phyloP scores from a whole-genome alignment of 2,113 vertebrate genomes.

The Phycodurus eques region DNA sequence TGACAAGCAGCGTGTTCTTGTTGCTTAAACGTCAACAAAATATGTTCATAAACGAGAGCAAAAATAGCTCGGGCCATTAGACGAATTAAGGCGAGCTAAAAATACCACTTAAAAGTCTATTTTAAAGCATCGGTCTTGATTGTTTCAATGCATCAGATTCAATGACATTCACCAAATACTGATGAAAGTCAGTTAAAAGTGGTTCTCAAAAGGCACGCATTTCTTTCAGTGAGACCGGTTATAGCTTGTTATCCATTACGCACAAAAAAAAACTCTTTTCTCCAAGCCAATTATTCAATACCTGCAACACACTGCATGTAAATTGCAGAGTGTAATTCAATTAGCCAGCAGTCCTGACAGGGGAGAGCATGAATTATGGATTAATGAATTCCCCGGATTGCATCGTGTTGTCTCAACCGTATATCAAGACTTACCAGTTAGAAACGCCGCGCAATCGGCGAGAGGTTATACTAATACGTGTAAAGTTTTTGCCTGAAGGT shows the following conservation, averaged over 20 bases:
- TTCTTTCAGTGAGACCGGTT: neutral
- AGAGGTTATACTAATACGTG: neutral
- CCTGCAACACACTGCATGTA: neutral
- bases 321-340: neutral
- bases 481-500: no score
- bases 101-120: neutral
- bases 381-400: neutral
- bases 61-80: neutral
- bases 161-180: neutral
- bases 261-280: neutral
- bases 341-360: neutral
- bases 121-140: neutral
- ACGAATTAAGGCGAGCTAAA: neutral
- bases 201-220: neutral
- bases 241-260: neutral
- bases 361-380: conserved; percentile 2
- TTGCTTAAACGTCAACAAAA: neutral
- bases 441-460: neutral
- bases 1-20: neutral
- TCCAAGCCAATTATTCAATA: neutral
- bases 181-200: neutral
- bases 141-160: neutral
- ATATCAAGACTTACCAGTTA: neutral
- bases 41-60: neutral
- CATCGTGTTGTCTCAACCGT: neutral